A percentile compares a stretch with the other conserved stretches of the same genome.
Evolutionary conservation across 2,797 vertebrate genomes (phyloP).

Genomic region (Rhadinocentrus ornatus): DNA sequence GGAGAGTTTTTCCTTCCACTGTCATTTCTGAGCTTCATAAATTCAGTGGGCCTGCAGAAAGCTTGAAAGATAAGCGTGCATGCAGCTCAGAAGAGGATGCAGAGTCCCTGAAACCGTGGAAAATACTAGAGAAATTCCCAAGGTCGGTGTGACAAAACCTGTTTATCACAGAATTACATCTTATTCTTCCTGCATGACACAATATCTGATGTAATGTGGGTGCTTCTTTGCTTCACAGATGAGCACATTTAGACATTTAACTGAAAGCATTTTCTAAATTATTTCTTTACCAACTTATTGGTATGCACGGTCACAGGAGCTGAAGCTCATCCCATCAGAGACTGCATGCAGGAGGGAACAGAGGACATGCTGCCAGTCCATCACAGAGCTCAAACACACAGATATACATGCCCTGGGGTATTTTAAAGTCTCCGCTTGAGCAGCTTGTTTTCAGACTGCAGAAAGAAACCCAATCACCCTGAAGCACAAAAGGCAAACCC

Average conservation of each 20-base stretch:
- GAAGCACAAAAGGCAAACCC: background rate
- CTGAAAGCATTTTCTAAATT: background rate
- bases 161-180: background rate
- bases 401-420: background rate
- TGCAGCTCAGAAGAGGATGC: conserved; percentile 20
- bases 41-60: too few relatives aligned
- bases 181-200: background rate
- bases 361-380: conserved; percentile 9
- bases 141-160: background rate
- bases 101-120: background rate
- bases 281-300: conserved; percentile 7
- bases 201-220: background rate
- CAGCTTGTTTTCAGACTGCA: conserved; percentile 5
- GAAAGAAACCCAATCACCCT: background rate
- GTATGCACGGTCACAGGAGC: background rate
- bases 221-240: background rate
- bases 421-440: conserved; percentile 5
- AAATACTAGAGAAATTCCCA: background rate
- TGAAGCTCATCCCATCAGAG: conserved; percentile 11
- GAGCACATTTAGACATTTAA: conserved; percentile 4
- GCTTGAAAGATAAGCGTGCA: too few relatives aligned
- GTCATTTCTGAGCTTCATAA: conserved; percentile 1
- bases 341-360: conserved; percentile 4
- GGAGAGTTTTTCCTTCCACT: conserved; percentile 20
- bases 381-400: background rate